Evolutionary conservation across 2,888 invertebrate genomes (phyloP).

Genomic region (Hesperia comma): DNA sequence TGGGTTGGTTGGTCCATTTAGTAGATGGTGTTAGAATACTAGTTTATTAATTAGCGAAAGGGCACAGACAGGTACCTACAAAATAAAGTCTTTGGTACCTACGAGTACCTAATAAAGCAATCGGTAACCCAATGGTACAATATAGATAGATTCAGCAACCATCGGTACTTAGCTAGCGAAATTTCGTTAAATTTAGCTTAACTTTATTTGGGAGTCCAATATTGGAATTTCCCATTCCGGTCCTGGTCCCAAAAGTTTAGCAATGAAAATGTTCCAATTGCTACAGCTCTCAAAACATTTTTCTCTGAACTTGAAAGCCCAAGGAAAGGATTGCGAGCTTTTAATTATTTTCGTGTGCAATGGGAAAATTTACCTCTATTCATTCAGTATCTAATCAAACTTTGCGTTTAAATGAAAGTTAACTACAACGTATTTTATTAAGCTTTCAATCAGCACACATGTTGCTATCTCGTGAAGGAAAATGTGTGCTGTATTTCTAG

Average conservation of each 20-base stretch:
- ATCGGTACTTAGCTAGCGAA: conserved; percentile 1
- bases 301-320: conserved; percentile 16
- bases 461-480: not conserved
- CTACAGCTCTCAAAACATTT: conserved; percentile 22
- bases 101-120: too few relatives aligned
- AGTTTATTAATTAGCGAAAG: too few relatives aligned
- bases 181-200: too few relatives aligned
- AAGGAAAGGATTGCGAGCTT: conserved; percentile 5
- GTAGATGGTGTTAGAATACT: too few relatives aligned
- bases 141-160: not conserved
- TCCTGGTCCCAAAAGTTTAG: conserved; percentile 29
- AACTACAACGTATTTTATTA: conserved; percentile 5
- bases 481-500: too few relatives aligned
- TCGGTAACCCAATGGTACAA: too few relatives aligned
- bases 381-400: conserved; percentile 15
- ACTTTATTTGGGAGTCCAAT: conserved; percentile 7
- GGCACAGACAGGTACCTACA: too few relatives aligned
- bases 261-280: conserved; percentile 28
- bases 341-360: conserved; percentile 19
- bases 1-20: too few relatives aligned
- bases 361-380: conserved; percentile 19
- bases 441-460: not conserved
- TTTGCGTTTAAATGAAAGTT: conserved; percentile 14
- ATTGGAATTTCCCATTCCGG: conserved; percentile 18
- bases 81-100: too few relatives aligned